phyloP scores from a whole-genome alignment of 2,888 invertebrate species.

The Therioaphis trifolii region DNA sequence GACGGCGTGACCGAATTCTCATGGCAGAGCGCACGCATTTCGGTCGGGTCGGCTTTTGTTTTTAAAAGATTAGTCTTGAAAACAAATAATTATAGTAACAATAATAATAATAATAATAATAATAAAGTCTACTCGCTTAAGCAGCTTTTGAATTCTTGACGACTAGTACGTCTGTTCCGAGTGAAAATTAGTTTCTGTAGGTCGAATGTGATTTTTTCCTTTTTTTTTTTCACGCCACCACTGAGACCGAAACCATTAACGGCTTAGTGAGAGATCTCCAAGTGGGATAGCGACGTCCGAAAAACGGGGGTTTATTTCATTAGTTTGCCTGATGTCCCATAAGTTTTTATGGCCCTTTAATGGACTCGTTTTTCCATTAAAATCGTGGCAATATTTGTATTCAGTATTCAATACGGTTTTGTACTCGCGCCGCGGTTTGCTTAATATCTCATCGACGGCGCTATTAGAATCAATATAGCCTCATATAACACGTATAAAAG shows the following conservation, averaged over 20 bases:
- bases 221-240: slow-evolving; percentile 29
- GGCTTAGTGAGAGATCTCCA: slow-evolving; percentile 57
- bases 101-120: background rate
- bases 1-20: background rate
- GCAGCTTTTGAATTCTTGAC: slow-evolving; percentile 52
- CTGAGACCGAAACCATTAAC: slow-evolving; percentile 60
- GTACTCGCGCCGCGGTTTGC: background rate
- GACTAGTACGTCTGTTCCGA: background rate
- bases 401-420: slow-evolving; percentile 22
- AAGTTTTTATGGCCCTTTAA: slow-evolving; percentile 51
- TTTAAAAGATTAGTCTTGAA: slow-evolving; percentile 49
- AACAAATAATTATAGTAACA: background rate
- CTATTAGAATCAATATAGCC: background rate
- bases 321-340: slow-evolving; percentile 52
- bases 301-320: slow-evolving; percentile 59
- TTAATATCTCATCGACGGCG: background rate
- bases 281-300: slow-evolving; percentile 37
- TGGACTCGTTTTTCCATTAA: slow-evolving; percentile 54
- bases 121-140: slow-evolving; percentile 31
- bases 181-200: slow-evolving; percentile 56
- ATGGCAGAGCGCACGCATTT: background rate
- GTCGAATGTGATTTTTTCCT: slow-evolving; percentile 49
- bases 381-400: slow-evolving; percentile 25
- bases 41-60: slow-evolving; percentile 36
- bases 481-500: background rate